Percentiles rank a stretch among this genome's conserved stretches.
Conservation (phyloP, 2,888 invertebrate species). For the Eucriotettix oculatus region DNA sequence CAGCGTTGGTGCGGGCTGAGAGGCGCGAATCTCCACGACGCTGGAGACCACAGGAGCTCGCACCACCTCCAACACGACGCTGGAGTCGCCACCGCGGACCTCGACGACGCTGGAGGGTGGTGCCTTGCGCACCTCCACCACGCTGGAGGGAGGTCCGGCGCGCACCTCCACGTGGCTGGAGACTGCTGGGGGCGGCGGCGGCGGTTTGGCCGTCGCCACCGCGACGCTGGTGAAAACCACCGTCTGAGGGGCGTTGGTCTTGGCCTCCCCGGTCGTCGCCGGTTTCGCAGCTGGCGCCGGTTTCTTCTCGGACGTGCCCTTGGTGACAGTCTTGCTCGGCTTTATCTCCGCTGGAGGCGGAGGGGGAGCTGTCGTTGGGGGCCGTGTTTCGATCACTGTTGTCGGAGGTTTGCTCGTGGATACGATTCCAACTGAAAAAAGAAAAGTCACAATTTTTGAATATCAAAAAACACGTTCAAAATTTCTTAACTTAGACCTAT, state of each 20-base stretch:
- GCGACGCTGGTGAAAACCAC: constrained; percentile 11
- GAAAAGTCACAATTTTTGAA: too few relatives aligned
- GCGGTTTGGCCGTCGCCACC: constrained; percentile 5
- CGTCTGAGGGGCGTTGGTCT: constrained; percentile 1
- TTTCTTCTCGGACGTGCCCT: constrained; percentile 3
- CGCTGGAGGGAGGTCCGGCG: not conserved
- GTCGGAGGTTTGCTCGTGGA: constrained; percentile 3
- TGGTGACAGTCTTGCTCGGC: constrained; percentile 25
- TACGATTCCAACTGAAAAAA: too few relatives aligned
- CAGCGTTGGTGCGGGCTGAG: constrained; percentile 19
- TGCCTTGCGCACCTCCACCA: not conserved
- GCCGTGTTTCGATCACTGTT: constrained; percentile 19
- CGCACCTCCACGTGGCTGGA: constrained; percentile 28
- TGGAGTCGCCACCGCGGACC: constrained; percentile 16
- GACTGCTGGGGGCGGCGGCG: constrained; percentile 1
- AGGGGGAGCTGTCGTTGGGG: constrained; percentile 12
- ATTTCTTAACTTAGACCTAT: too few relatives aligned
- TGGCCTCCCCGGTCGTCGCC: not conserved
- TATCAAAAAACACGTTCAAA: too few relatives aligned
- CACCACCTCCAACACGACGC: constrained; percentile 24
- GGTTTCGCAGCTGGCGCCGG: not conserved
- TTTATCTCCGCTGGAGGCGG: constrained; percentile 22
- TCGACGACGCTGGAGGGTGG: constrained; percentile 15
- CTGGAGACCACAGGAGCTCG: too few relatives aligned
- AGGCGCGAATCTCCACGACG: constrained; percentile 18